Base-by-base conservation (phyloP, 1,140 invertebrate species). In the Drosophila neocordata region DNA sequence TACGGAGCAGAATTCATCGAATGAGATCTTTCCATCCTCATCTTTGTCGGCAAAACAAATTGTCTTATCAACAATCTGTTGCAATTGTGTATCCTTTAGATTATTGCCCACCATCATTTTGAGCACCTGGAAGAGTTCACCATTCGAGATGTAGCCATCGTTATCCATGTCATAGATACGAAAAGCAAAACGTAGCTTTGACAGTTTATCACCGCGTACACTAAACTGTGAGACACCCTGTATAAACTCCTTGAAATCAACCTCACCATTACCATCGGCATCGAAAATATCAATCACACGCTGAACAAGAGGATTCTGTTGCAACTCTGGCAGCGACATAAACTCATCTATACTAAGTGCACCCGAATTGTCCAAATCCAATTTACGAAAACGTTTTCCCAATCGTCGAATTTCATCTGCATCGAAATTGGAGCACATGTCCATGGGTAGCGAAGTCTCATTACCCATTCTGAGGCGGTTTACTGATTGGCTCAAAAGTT, bases 21-120 rank as follows among this genome's bases (percentile, higher is more conserved):
- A 99, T 58, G 96, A 98, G 81, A 98, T 98, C 93, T 97, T 98
- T 64, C 97, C 97, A 93, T 99, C 97, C 92, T 98, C 97, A 92
- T 99, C 97, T 92, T 97, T 98, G 92, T 98, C 97, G 27, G 97
- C 97, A 92, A 98, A 98, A 34, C 98, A 92, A 91, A 99, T 98
- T 73, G 97, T 98, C 93, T 99, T 98, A 92, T 98, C 97, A 37
- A 99, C 97, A 91, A 98, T 98, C 93, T 98, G 97, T 92, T 98
- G 97, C 65, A 98, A 93, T 91, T 98, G 97, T 65, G 97, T 97
- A 90, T 98, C 97, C 92, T 98, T 98, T 79, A 98, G 93, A 92
- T 98, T 98, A 92, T 97, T 98, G 65, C 97, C 97, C 51, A 98
- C 98, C 98, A 99, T 99, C 98, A 99, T 99, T 94, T 99, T 99